Conservation (phyloP, 2,888 invertebrate genomes). For the Euspilapteryx auroguttella region DNA sequence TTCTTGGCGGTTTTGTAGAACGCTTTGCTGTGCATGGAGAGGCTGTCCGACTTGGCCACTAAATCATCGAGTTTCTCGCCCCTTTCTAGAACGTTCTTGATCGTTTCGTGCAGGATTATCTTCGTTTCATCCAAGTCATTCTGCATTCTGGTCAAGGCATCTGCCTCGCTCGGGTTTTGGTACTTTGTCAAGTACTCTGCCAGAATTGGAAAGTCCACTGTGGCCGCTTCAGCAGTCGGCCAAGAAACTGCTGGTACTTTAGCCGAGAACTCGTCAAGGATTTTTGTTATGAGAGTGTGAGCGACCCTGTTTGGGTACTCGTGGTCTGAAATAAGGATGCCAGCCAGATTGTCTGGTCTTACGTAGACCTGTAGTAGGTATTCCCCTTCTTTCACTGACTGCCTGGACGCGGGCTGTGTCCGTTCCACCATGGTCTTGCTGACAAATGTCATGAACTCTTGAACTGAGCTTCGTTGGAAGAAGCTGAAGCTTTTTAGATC, state of each 20-base stretch:
- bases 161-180: conserved; percentile 97
- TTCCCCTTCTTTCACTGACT: conserved; percentile 95
- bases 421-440: conserved; percentile 95
- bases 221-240: conserved; percentile 71
- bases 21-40: conserved; percentile 95
- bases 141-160: conserved; percentile 97
- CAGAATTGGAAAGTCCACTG: conserved; percentile 71
- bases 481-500: conserved; percentile 94
- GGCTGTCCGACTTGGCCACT: conserved; percentile 93
- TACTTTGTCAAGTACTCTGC: conserved; percentile 78
- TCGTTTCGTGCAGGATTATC: conserved; percentile 95
- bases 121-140: conserved; percentile 98
- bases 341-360: conserved; percentile 83
- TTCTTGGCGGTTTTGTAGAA: conserved; percentile 98
- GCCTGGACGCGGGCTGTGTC: conserved; percentile 79
- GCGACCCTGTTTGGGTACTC: conserved; percentile 97
- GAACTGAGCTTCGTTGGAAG: conserved; percentile 94
- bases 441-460: conserved; percentile 96
- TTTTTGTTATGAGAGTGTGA: conserved; percentile 93
- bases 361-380: conserved; percentile 98
- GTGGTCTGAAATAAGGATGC: conserved; percentile 93
- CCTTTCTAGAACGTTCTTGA: conserved; percentile 93
- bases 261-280: conserved; percentile 89
- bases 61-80: conserved; percentile 98
- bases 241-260: conserved; percentile 75